These are phyloP conservation scores for Anolis carolinensis DNA, from an alignment of 2,113 vertebrate genomes.

Conservation along the genomic window DNA sequence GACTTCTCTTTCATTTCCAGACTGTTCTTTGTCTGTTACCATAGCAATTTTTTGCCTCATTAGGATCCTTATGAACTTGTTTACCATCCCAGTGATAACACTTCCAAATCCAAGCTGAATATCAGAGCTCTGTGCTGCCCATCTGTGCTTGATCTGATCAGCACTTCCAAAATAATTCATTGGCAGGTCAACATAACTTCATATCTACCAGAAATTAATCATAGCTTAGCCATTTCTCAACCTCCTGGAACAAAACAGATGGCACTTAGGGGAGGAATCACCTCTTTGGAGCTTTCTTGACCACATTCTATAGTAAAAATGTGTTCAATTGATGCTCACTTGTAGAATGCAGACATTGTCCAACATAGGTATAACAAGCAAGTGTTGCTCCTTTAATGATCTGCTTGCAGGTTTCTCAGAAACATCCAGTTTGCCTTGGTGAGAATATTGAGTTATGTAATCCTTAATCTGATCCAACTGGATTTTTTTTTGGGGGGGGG, in stretches of 20 bases:
- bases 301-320: not conserved
- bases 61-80: constrained; percentile 69
- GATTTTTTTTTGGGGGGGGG: not conserved
- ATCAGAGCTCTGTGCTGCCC: constrained; percentile 65
- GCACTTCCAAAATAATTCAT: constrained; percentile 41
- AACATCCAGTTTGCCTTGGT: not conserved
- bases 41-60: constrained; percentile 67
- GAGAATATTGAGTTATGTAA: not conserved
- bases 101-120: constrained; percentile 54
- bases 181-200: constrained; percentile 46
- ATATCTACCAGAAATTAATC: constrained; percentile 3
- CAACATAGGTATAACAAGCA: not conserved
- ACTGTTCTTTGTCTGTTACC: constrained; percentile 66
- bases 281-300: not conserved
- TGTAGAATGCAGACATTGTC: not conserved
- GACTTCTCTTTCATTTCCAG: constrained; percentile 50
- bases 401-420: not conserved
- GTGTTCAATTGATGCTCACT: not conserved
- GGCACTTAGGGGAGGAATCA: not conserved
- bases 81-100: constrained; percentile 68
- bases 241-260: not conserved
- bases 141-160: constrained; percentile 63
- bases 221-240: constrained; percentile 4
- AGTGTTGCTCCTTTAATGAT: not conserved
- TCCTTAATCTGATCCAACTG: not conserved